Evolutionary conservation across 2,797 vertebrate genomes (phyloP).

Genomic region (Melanotaenia pygmaea): DNA sequence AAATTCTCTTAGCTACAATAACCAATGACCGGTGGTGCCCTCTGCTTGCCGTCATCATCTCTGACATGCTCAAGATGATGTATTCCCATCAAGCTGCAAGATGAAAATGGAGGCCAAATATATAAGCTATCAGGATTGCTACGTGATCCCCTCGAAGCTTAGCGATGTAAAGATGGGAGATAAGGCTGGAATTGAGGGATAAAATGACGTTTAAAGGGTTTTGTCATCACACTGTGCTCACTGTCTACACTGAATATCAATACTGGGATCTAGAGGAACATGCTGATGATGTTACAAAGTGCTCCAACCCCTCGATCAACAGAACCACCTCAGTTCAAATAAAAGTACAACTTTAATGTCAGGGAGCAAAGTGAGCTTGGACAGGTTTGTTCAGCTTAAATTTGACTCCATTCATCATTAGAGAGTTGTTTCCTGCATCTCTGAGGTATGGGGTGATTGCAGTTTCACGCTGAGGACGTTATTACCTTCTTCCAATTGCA

Average conservation of each 20-base stretch:
- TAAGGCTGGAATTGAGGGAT: slow-evolving; percentile 68
- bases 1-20: neutral
- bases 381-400: neutral
- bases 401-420: neutral
- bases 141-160: slow-evolving; percentile 69
- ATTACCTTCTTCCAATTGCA: slow-evolving; percentile 82
- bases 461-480: slow-evolving; percentile 82
- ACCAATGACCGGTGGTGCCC: slow-evolving; percentile 5
- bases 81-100: slow-evolving; percentile 40
- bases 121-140: slow-evolving; percentile 65
- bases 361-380: neutral
- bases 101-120: slow-evolving; percentile 60
- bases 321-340: slow-evolving; percentile 6
- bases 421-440: slow-evolving; percentile 23
- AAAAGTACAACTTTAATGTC: neutral
- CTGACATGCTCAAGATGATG: slow-evolving; percentile 24
- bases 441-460: slow-evolving; percentile 71
- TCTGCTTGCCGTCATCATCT: slow-evolving; percentile 31
- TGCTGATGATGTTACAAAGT: slow-evolving; percentile 48
- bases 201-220: slow-evolving; percentile 69
- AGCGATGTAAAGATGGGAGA: slow-evolving; percentile 70
- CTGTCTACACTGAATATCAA: slow-evolving; percentile 66
- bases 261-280: slow-evolving; percentile 52
- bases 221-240: slow-evolving; percentile 54
- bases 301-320: slow-evolving; percentile 23